Evolutionary conservation across 2,797 vertebrate genomes (phyloP), one percentile per base, ranked within the genome.

Genomic region (Forpus xanthops): DNA sequence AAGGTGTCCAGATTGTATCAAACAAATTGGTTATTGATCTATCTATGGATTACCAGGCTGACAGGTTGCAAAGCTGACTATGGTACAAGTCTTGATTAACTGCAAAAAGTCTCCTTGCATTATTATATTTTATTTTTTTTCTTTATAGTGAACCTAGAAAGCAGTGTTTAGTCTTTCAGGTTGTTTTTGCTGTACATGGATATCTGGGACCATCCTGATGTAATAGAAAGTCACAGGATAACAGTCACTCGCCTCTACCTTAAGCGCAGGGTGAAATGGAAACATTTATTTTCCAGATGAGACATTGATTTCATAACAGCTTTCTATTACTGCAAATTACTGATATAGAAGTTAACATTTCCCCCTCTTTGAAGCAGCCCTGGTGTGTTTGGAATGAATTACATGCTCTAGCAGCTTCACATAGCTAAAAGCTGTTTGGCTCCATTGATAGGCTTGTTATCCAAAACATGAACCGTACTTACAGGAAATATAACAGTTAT

Each of bases 231-330:
- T 75, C 85, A 55, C 66, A 74, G 49, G 45, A 17, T 93, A 90
- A 93, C 72, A 64, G 73, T 45, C 56, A 82, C 73, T 85, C 94
- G 71, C 41, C 56, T 68, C 39, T 42, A 58, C 35, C 42, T 87
- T 83, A 90, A 93, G 77, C 67, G 50, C 56, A 80, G 93, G 60
- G 66, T 74, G 75, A 94, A 96, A 91, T 89, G 27, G 92, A 94
- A 95, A 78, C 68, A 45, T 80, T 86, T 95, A 87, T 91, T 89
- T 93, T 95, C 87, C 80, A 62, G 42, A 89, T 53, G 47, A 96
- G 81, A 80, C 84, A 93, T 76, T 91, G 89, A 96, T 95, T 95
- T 93, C 81, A 49, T 87, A 91, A 91, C 78, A 90, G 49, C 61
- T 92, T 94, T 82, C 56, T 94, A 77, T 95, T 95, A 70, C 71